Base-by-base conservation (phyloP, 2,888 invertebrate species). In the Metacarcinus magister region DNA sequence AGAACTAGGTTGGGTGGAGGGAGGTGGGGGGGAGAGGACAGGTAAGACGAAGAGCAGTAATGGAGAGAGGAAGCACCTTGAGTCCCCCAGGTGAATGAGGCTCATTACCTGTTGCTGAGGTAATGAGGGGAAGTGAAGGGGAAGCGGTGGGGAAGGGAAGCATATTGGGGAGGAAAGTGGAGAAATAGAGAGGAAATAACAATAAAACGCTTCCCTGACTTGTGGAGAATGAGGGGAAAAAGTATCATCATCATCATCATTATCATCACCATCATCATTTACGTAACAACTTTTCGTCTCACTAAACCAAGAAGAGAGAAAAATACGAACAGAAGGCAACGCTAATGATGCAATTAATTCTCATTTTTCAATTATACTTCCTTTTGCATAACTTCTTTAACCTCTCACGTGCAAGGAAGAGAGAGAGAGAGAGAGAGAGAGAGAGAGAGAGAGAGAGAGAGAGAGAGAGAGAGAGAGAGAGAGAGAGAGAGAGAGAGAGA, bases 351-450 rank as follows among this genome's bases (percentile, higher is more conserved):
- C 67, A 3, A 67, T 67, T n/a, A 23, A 67, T 67, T 67, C n/a
- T 67, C n/a, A 23, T 67, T 67, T 67, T 67, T 67, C 39, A 67
- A 67, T n/a, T 67, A 23, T 67, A 3, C 23, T n/a, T 67, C 23
- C 67, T n/a, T n/a, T 67, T 67, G 67, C n/a, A 67, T 67, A 67
- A n/a, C 54, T 54, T 16, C 54, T 54, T 54, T 54, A 54, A 54
- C 16, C 54, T 16, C 54, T 54, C 13, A 54, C 54, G 54, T 54
- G 16, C 54, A 13, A 54, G 54, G 7, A n/a, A 67, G n/a, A 67
- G 67, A 67, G 67, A 67, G 67, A 67, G 67, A 67, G 67, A 67
- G 67, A 67, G 67, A 67, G 67, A 67, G 67, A 67, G 67, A 67
- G 67, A 67, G 67, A 67, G 67, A 60, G 60, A 60, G 60, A 23